Conservation (phyloP, 1,140 invertebrate genomes). For the Gryon sp. region DNA sequence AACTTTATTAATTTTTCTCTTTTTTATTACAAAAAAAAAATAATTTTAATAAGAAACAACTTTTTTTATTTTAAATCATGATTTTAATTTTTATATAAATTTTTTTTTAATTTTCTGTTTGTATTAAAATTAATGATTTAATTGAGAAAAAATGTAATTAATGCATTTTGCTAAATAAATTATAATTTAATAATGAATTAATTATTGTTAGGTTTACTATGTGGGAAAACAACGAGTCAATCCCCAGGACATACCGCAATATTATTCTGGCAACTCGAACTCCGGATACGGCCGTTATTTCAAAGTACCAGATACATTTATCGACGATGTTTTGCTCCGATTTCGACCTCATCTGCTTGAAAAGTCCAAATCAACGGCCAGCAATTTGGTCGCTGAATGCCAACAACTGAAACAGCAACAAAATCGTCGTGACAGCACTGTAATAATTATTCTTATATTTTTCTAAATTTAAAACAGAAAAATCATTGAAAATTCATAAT, state of each 20-base stretch:
- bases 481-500: too few species aligned
- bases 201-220: slow-evolving; percentile 86
- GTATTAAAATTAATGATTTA: too few species aligned
- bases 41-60: too few species aligned
- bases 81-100: too few species aligned
- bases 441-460: too few species aligned
- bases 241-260: slow-evolving; percentile 38
- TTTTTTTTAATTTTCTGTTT: too few species aligned
- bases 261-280: slow-evolving; percentile 21
- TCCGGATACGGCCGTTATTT: too few species aligned
- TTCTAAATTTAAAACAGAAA: too few species aligned
- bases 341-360: slow-evolving; percentile 89
- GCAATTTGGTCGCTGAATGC: slow-evolving; percentile 71
- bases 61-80: too few species aligned
- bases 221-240: slow-evolving; percentile 89
- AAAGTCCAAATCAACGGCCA: slow-evolving; percentile 80
- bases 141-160: too few species aligned
- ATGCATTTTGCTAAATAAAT: not conserved
- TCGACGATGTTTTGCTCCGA: slow-evolving; percentile 93
- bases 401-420: slow-evolving; percentile 72
- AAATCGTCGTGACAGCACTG: slow-evolving; percentile 73
- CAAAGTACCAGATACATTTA: slow-evolving; percentile 92
- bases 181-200: slow-evolving; percentile 9
- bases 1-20: too few species aligned
- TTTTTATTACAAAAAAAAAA: too few species aligned